A percentile compares a stretch with the other conserved stretches of the same genome.
Evolutionary conservation across 1,140 invertebrate genomes (phyloP).

Genomic region (Mamestra configurata): DNA sequence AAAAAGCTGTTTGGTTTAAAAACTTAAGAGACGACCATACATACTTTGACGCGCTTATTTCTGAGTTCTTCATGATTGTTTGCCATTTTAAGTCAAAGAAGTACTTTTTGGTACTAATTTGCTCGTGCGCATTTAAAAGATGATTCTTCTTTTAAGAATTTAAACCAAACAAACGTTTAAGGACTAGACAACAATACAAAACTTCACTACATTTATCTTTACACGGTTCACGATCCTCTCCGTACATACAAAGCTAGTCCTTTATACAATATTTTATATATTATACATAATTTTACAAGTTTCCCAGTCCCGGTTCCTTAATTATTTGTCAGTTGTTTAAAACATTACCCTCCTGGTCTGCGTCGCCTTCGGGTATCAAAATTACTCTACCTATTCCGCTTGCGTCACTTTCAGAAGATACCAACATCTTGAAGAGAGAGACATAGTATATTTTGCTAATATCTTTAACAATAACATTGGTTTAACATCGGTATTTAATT

Average conservation of each 20-base stretch:
- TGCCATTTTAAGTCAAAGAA: not conserved
- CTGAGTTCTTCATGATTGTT: not conserved
- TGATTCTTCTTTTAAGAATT: not conserved
- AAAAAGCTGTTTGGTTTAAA: slow-evolving; percentile 26
- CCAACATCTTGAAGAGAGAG: slow-evolving; percentile 32
- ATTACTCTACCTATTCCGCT: slow-evolving; percentile 7
- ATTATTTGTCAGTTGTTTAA: slow-evolving; percentile 23
- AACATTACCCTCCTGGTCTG: not conserved
- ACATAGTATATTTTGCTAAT: slow-evolving; percentile 46
- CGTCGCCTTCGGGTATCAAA: not conserved
- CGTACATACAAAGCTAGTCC: slow-evolving; percentile 7
- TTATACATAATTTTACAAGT: slow-evolving; percentile 30
- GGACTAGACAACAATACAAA: slow-evolving; percentile 35
- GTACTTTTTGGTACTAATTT: not conserved
- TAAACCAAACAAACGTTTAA: slow-evolving; percentile 8
- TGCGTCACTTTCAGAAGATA: slow-evolving; percentile 19
- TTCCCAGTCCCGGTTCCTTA: slow-evolving; percentile 38
- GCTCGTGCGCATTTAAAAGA: not conserved
- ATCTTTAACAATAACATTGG: slow-evolving; percentile 34
- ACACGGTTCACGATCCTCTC: not conserved
- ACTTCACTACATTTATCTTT: not conserved
- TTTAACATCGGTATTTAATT: slow-evolving; percentile 35
- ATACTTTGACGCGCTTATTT: not conserved
- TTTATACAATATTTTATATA: slow-evolving; percentile 6
- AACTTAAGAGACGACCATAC: not conserved